Percentiles rank a stretch among this genome's conserved stretches.
Conservation (phyloP, 2,888 invertebrate species). For the Ptilodon capucinus region DNA sequence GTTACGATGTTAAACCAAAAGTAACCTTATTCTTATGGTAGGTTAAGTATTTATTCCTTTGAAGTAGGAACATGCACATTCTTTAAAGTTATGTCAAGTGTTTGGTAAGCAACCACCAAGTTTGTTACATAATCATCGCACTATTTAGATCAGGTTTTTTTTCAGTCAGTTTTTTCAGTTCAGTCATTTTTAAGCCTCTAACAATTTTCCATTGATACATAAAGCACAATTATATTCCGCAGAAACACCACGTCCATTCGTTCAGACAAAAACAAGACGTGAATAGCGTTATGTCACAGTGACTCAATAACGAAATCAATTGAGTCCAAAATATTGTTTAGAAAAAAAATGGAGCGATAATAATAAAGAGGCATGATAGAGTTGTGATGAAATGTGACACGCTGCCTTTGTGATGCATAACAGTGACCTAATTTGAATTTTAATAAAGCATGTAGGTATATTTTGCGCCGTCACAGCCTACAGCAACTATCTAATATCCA, state of each 20-base stretch:
- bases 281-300: constrained; percentile 44
- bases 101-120: too few species aligned
- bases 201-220: neutral
- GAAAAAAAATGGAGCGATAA: constrained; percentile 15
- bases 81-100: too few species aligned
- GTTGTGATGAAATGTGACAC: constrained; percentile 8
- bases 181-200: too few species aligned
- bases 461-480: too few species aligned
- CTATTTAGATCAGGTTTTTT: too few species aligned
- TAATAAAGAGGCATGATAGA: constrained; percentile 13
- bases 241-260: constrained; percentile 39
- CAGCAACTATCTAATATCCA: too few species aligned
- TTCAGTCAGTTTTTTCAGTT: too few species aligned
- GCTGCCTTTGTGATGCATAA: neutral
- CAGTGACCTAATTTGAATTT: neutral
- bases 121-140: too few species aligned
- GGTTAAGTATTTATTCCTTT: too few species aligned
- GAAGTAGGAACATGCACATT: too few species aligned
- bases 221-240: constrained; percentile 21
- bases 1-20: too few species aligned
- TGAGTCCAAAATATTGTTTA: constrained; percentile 11
- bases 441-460: neutral
- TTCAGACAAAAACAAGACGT: constrained; percentile 33
- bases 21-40: too few species aligned
- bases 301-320: constrained; percentile 37